Percentiles rank a stretch among this genome's conserved stretches.
These are phyloP conservation scores for Cheirogaleus major DNA, from an alignment of 2,797 vertebrate species.

Conservation along the genomic window DNA sequence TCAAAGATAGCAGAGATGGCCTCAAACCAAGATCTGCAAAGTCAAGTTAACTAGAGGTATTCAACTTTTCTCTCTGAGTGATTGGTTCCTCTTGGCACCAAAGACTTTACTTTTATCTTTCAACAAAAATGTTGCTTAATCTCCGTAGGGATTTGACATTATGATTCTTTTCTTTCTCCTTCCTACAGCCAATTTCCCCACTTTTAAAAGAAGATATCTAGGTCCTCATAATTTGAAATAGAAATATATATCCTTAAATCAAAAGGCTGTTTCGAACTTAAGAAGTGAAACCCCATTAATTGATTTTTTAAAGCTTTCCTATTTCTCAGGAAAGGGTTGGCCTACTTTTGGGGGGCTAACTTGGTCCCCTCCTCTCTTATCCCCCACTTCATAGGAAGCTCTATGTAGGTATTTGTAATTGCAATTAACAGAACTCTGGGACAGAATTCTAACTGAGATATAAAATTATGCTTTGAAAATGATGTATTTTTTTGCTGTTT, in stretches of 20 bases:
- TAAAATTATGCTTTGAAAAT: constrained; percentile 24
- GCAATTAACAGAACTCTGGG: not conserved
- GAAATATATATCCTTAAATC: not conserved
- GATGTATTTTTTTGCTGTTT: not conserved
- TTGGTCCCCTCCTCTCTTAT: not conserved
- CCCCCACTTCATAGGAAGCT: rapidly evolving
- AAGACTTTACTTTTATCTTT: constrained; percentile 69
- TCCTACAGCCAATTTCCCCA: not conserved
- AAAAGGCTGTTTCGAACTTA: constrained; percentile 53
- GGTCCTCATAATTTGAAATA: constrained; percentile 27
- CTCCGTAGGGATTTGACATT: constrained; percentile 56
- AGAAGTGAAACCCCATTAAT: not conserved
- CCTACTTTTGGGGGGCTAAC: constrained; percentile 25
- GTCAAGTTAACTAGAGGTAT: constrained; percentile 58
- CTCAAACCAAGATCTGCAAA: constrained; percentile 70
- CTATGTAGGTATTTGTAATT: not conserved
- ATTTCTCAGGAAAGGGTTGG: constrained; percentile 36
- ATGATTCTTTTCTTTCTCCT: constrained; percentile 33
- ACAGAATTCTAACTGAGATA: not conserved
- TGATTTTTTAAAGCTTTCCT: not conserved
- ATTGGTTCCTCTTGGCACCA: constrained; percentile 56
- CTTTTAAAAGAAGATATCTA: constrained; percentile 41
- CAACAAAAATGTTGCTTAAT: constrained; percentile 67
- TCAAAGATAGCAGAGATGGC: constrained; percentile 64
- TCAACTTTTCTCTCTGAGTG: constrained; percentile 64